Conservation (phyloP, 2,888 invertebrate genomes). For the Panorpa germanica region DNA sequence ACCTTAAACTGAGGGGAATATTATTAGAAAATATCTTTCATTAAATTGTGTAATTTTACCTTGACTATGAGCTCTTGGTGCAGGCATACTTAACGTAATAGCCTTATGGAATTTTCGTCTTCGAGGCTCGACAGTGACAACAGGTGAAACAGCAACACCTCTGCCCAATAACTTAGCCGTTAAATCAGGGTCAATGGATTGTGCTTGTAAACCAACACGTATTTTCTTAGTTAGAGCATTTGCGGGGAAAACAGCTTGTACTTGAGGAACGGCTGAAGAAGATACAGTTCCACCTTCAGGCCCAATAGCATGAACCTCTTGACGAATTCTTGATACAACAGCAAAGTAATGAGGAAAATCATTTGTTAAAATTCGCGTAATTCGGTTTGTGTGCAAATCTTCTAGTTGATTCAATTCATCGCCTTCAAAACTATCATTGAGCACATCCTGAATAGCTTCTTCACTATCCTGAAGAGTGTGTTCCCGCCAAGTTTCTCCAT, state of each 20-base stretch:
- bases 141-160: constrained; percentile 91
- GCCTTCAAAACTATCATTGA: constrained; percentile 82
- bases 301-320: constrained; percentile 94
- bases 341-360: constrained; percentile 99
- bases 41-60: constrained; percentile 19
- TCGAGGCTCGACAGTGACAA: constrained; percentile 94
- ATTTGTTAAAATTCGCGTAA: constrained; percentile 84
- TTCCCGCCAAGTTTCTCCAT: constrained; percentile 97
- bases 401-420: constrained; percentile 57
- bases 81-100: constrained; percentile 91
- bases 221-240: constrained; percentile 98
- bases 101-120: constrained; percentile 97
- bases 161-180: constrained; percentile 82
- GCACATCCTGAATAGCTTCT: constrained; percentile 76
- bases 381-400: constrained; percentile 73
- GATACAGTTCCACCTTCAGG: constrained; percentile 95
- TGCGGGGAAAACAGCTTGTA: constrained; percentile 72
- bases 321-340: constrained; percentile 81
- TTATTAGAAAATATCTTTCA: too few relatives aligned
- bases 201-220: constrained; percentile 94
- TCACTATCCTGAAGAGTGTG: constrained; percentile 74
- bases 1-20: too few relatives aligned
- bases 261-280: constrained; percentile 81
- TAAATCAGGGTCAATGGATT: constrained; percentile 73
- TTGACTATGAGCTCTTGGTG: constrained; percentile 40